phyloP scores from a whole-genome alignment of 2,888 invertebrate species.

The Tiliacea citrago region DNA sequence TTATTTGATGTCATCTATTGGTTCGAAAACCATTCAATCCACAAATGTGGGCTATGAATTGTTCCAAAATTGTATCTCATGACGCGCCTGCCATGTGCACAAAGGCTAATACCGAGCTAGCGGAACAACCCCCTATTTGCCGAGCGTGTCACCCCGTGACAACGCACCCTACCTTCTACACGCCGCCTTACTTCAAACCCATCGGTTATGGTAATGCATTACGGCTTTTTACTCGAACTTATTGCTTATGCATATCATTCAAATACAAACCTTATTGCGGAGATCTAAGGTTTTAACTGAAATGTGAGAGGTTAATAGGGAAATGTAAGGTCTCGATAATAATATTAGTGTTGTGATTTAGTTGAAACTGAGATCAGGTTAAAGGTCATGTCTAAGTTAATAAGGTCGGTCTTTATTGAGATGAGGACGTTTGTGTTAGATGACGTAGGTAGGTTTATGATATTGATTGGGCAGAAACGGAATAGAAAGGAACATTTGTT shows the following conservation, averaged over 20 bases:
- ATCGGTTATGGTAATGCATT: conserved; percentile 77
- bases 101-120: conserved; percentile 71
- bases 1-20: conserved; percentile 33
- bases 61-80: conserved; percentile 60
- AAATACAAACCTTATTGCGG: conserved; percentile 19
- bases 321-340: conserved; percentile 45
- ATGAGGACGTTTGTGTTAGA: conserved; percentile 8
- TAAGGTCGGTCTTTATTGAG: conserved; percentile 31
- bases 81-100: conserved; percentile 71
- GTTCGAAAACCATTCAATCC: conserved; percentile 19
- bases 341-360: conserved; percentile 55
- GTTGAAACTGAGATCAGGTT: conserved; percentile 48
- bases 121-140: conserved; percentile 72
- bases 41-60: conserved; percentile 22
- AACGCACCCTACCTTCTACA: conserved; percentile 72
- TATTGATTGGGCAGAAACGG: conserved; percentile 2
- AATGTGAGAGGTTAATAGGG: conserved; percentile 19
- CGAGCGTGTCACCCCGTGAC: conserved; percentile 70
- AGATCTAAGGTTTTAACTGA: conserved; percentile 24
- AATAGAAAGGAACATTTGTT: neutral
- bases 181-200: conserved; percentile 77
- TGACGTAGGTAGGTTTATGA: conserved; percentile 7
- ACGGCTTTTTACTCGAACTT: conserved; percentile 63
- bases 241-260: conserved; percentile 34
- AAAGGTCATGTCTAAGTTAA: conserved; percentile 43